A percentile compares a stretch with the other conserved stretches of the same genome.
Evolutionary conservation across 2,797 vertebrate species (phyloP).

Genomic region (Linurgus olivaceus): DNA sequence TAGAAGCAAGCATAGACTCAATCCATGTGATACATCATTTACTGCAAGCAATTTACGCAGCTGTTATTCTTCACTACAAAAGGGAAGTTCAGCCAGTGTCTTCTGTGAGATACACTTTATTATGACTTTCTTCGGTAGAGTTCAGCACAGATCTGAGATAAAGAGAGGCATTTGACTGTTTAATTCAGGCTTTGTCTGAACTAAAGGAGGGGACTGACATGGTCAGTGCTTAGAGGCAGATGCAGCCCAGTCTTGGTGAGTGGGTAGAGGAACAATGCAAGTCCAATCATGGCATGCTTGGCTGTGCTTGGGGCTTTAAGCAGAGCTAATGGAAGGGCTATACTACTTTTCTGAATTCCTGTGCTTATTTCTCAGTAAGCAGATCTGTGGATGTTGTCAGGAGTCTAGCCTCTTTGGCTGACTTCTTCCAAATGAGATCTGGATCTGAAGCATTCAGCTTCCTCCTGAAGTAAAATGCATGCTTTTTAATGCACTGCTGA

Average conservation of each 20-base stretch:
- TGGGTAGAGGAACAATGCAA: background rate
- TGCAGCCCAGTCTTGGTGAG: background rate
- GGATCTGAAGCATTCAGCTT: background rate
- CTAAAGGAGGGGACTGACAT: background rate
- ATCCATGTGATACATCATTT: background rate
- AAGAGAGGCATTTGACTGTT: background rate
- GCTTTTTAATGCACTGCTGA: background rate
- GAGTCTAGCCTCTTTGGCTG: background rate
- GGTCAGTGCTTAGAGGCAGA: background rate
- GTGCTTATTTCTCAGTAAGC: background rate
- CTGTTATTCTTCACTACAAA: background rate
- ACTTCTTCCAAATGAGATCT: background rate
- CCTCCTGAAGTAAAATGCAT: background rate
- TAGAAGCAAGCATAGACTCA: background rate
- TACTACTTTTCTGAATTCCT: background rate
- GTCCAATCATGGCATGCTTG: background rate
- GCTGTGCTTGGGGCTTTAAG: background rate
- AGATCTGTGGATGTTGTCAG: background rate
- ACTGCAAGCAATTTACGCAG: background rate
- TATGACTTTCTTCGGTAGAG: background rate
- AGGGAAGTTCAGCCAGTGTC: background rate
- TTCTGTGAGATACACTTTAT: background rate
- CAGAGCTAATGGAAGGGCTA: background rate
- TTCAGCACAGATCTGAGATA: background rate
- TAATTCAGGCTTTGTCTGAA: background rate